Evolutionary conservation across 2,888 invertebrate species (phyloP), one percentile per base, ranked within the genome.

Genomic region (Acrobeloides nanus): DNA sequence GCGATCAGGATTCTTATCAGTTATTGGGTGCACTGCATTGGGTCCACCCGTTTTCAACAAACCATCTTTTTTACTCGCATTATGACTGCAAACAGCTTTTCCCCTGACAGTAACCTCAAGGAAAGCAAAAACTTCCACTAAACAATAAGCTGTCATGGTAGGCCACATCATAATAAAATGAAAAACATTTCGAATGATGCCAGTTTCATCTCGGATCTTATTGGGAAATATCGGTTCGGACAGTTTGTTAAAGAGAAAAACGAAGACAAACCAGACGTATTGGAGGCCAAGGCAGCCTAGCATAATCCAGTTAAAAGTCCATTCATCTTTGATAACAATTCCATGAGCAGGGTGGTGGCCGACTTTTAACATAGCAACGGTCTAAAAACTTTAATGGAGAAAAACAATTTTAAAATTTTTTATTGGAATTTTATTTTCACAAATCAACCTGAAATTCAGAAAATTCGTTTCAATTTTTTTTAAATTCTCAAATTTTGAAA

Each of bases 41-140:
- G 42, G 40, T n/a, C 39, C 5, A 4, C 41, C 48, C 5, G 23
- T 41, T 20, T 60, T 57, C 17, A 63, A 58, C 12, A 67, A 53
- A 39, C 63, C 66, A 43, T 67, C 66, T 45, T 67, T 67, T 54
- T 68, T 68, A 25, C 63, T 64, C 4, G 67, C 67, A 21, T 53
- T 61, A 51, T 67, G 67, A 15, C 60, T 58, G 47, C 66, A 66
- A 15, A 66, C 66, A n/a, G 56, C 53, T 51, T 66, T 66, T 29
- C 66, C 66, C 34, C 64, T 51, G 18, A 67, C 47, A 8, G 67
- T 65, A 20, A 66, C 59, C 53, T 65, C 65, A 23, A 64, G 52
- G 52, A 65, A 65, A 7, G 65, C 64, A 2, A 62, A 58, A 23
- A 65, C 40, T 54, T 65, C 65, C 17, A 65, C 62, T 1, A 55